These are phyloP conservation scores for Cosmopolites sordidus DNA, from an alignment of 2,888 invertebrate species.

Conservation along the genomic window DNA sequence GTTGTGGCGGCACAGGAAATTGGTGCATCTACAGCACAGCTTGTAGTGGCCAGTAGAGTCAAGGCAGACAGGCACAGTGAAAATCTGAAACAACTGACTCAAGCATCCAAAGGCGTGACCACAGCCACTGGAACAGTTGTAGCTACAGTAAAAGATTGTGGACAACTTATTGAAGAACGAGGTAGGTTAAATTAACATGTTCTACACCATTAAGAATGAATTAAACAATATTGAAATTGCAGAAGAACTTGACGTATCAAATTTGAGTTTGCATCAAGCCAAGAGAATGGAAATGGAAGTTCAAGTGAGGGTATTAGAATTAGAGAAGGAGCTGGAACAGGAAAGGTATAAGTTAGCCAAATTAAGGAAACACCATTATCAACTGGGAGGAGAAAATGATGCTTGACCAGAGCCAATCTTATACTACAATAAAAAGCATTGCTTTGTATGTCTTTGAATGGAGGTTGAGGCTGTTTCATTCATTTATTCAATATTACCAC, in stretches of 20 bases:
- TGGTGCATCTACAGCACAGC: constrained; percentile 92
- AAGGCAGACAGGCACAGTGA: constrained; percentile 83
- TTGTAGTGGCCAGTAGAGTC: constrained; percentile 94
- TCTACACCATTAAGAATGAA: neutral
- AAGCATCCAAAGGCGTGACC: constrained; percentile 85
- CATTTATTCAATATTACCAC: too few species aligned
- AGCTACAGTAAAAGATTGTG: constrained; percentile 87
- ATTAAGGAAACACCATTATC: constrained; percentile 88
- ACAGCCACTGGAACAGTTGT: constrained; percentile 71
- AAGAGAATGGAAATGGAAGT: constrained; percentile 97
- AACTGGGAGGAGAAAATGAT: constrained; percentile 64
- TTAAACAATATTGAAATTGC: constrained; percentile 34
- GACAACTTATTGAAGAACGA: constrained; percentile 78
- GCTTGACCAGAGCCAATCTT: constrained; percentile 28
- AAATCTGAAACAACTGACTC: constrained; percentile 74
- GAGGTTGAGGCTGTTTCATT: too few species aligned
- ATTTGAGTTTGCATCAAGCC: constrained; percentile 87
- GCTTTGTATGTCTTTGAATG: constrained; percentile 16
- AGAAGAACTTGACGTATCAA: constrained; percentile 87
- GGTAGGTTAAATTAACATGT: constrained; percentile 48
- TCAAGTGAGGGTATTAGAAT: constrained; percentile 88
- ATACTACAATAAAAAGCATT: constrained; percentile 24
- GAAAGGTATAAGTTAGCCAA: constrained; percentile 83
- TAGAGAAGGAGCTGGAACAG: constrained; percentile 85
- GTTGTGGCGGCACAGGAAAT: constrained; percentile 97